phyloP scores from a whole-genome alignment of 2,888 invertebrate species.

The Drosophila meridionalis region DNA sequence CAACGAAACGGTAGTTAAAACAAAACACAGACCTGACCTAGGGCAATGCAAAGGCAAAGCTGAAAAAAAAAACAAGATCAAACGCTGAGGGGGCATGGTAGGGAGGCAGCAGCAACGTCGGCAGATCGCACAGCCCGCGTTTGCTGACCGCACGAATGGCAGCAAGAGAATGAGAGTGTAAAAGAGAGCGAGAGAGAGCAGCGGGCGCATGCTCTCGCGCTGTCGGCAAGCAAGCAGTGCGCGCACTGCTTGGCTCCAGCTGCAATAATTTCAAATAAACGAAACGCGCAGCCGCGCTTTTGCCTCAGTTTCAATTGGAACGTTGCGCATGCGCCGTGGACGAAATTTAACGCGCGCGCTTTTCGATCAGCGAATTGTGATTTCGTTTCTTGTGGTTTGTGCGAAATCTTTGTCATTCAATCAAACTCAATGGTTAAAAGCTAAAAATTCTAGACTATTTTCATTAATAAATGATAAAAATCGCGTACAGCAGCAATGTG shows the following conservation, averaged over 20 bases:
- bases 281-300: conserved; percentile 50
- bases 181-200: not conserved
- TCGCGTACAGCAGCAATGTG: conserved; percentile 34
- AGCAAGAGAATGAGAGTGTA: not conserved
- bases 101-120: conserved; percentile 12
- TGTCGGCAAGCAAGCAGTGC: conserved; percentile 51
- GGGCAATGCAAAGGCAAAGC: conserved; percentile 63
- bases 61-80: conserved; percentile 11
- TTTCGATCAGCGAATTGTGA: conserved; percentile 4
- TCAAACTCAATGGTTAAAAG: not conserved
- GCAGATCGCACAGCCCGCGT: conserved; percentile 49
- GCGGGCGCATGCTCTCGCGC: conserved; percentile 11
- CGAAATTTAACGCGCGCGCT: conserved; percentile 27
- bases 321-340: conserved; percentile 70
- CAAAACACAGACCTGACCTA: conserved; percentile 72
- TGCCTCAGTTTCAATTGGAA: conserved; percentile 73
- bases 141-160: conserved; percentile 32
- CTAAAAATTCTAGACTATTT: conserved; percentile 26
- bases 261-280: conserved; percentile 64
- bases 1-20: conserved; percentile 50
- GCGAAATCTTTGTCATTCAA: conserved; percentile 8
- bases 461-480: not conserved
- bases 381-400: conserved; percentile 2
- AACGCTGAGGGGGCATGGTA: not conserved
- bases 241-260: conserved; percentile 40